These are phyloP conservation scores for Trematocara macrostoma DNA, from an alignment of 2,113 vertebrate genomes.

Conservation along the genomic window DNA sequence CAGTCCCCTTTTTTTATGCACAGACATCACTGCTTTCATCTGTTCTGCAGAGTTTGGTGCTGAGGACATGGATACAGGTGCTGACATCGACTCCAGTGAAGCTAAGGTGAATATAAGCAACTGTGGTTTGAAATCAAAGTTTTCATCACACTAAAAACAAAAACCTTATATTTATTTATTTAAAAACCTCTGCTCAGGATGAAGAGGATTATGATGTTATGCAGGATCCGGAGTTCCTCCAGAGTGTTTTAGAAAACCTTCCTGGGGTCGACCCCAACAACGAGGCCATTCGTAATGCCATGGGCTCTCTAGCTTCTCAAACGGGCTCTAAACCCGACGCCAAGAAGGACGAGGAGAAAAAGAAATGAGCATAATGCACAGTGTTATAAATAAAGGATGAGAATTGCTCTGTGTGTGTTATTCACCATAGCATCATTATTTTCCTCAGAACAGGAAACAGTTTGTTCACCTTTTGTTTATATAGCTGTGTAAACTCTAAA, in stretches of 20 bases:
- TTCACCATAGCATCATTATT: neutral
- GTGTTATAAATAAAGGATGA: conserved; percentile 10
- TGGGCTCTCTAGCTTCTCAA: conserved; percentile 88
- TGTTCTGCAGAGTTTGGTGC: conserved; percentile 77
- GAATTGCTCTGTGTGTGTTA: conserved; percentile 21
- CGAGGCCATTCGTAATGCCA: conserved; percentile 94
- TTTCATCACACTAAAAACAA: conserved; percentile 32
- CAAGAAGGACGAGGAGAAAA: conserved; percentile 85
- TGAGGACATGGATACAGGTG: conserved; percentile 82
- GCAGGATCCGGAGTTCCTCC: conserved; percentile 96
- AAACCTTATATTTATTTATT: conserved; percentile 17
- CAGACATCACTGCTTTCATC: neutral
- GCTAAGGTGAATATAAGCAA: conserved; percentile 35
- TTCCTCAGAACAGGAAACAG: neutral
- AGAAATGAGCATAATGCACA: conserved; percentile 63
- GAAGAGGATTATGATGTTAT: conserved; percentile 97
- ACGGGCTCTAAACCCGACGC: conserved; percentile 74
- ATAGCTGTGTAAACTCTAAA: conserved; percentile 7
- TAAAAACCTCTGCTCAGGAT: conserved; percentile 70
- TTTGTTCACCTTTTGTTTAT: conserved; percentile 2
- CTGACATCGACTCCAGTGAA: conserved; percentile 76
- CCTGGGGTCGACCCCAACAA: conserved; percentile 95
- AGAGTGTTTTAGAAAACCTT: conserved; percentile 94
- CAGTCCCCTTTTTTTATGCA: neutral
- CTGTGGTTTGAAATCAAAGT: neutral